phyloP scores from a whole-genome alignment of 2,113 vertebrate species.

The Ornithorhynchus anatinus region DNA sequence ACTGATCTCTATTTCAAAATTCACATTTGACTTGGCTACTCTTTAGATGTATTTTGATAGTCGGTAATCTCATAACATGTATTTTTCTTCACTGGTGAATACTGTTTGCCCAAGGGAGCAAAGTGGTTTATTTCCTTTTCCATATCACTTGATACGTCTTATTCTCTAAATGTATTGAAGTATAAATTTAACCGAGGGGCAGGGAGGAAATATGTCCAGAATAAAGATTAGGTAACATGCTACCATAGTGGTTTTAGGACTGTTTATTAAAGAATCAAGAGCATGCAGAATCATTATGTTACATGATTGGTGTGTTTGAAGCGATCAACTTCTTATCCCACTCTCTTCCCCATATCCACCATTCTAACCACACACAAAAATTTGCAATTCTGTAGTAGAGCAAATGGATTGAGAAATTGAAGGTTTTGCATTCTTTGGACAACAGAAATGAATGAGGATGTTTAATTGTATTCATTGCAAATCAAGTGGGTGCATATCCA shows the following conservation, averaged over 20 bases:
- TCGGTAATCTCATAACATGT: slow-evolving; percentile 1
- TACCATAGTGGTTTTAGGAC: background rate
- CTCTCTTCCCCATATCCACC: background rate
- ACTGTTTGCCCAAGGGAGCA: too few species aligned
- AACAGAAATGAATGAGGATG: background rate
- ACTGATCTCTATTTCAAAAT: background rate
- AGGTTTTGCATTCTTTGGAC: slow-evolving; percentile 9
- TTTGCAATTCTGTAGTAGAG: slow-evolving; percentile 27
- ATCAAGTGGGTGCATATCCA: background rate
- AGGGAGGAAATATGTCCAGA: background rate
- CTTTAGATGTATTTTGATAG: background rate
- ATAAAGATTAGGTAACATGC: background rate
- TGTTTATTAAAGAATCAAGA: background rate
- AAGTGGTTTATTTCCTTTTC: too few species aligned
- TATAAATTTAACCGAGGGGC: background rate
- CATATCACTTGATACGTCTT: background rate
- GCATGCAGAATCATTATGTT: too few species aligned
- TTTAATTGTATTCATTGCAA: slow-evolving; percentile 8
- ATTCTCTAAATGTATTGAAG: background rate
- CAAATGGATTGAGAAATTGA: slow-evolving; percentile 23
- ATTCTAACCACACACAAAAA: background rate
- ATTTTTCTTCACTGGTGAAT: slow-evolving; percentile 1
- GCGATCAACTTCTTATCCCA: background rate
- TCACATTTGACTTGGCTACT: background rate
- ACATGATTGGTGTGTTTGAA: too few species aligned